Evolutionary conservation across 1,140 invertebrate genomes (phyloP).

Genomic region (Homarus americanus): DNA sequence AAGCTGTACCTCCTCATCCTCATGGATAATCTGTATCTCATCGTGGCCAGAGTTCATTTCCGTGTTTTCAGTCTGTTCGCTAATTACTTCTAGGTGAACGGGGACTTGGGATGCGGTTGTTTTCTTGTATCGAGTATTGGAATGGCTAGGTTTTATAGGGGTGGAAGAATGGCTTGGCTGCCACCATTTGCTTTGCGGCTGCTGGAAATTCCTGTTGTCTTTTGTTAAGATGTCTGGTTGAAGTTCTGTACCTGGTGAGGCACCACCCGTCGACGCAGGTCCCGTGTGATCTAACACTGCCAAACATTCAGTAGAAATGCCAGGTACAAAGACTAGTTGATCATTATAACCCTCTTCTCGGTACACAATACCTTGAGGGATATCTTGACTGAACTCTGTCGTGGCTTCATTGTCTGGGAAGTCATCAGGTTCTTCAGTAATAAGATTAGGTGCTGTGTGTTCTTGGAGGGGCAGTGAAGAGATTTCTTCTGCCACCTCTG

Average conservation of each 20-base stretch:
- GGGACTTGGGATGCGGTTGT: background rate
- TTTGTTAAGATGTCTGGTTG: background rate
- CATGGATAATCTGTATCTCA: too few relatives aligned
- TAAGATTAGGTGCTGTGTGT: background rate
- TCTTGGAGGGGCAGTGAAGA: conserved; percentile 17
- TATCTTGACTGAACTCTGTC: background rate
- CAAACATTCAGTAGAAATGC: background rate
- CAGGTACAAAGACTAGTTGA: background rate
- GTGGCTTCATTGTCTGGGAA: background rate
- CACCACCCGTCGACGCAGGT: background rate
- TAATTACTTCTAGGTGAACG: background rate
- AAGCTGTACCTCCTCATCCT: background rate
- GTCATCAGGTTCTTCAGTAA: background rate
- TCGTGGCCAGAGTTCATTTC: background rate
- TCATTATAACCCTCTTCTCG: background rate
- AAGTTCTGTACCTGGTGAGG: background rate
- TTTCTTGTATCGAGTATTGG: background rate
- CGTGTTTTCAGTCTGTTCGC: background rate
- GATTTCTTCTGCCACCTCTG: conserved; percentile 37
- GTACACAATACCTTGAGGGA: background rate
- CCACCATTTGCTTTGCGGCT: background rate
- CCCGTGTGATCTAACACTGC: background rate
- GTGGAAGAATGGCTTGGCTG: background rate
- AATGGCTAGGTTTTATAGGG: background rate
- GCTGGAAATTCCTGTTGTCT: background rate